A percentile compares a stretch with the other conserved stretches of the same genome.
These are phyloP conservation scores for Megaustenia siamemsis DNA, from an alignment of 2,888 invertebrate species.

Conservation along the genomic window DNA sequence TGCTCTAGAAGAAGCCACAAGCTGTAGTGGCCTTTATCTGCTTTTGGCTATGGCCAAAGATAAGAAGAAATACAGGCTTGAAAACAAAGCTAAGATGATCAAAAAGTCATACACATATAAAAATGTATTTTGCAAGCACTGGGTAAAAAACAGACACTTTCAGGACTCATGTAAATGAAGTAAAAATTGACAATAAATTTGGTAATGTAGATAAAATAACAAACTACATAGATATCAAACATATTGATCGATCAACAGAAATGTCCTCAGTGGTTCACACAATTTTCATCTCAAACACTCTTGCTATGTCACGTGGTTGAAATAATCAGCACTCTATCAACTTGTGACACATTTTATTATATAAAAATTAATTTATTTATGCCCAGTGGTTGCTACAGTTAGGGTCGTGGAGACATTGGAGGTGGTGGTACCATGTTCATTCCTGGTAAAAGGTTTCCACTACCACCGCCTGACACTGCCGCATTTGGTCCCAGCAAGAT, in stretches of 20 bases:
- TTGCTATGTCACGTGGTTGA: not conserved
- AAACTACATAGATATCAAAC: not conserved
- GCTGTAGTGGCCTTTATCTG: too few relatives aligned
- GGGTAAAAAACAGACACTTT: not conserved
- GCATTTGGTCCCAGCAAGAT: constrained; percentile 90
- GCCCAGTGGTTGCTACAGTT: not conserved
- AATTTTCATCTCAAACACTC: too few relatives aligned
- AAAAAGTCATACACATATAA: not conserved
- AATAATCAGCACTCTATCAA: not conserved
- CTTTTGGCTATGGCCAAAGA: too few relatives aligned
- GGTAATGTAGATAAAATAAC: not conserved
- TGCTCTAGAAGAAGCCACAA: too few relatives aligned
- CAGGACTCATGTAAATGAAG: not conserved
- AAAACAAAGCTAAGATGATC: not conserved
- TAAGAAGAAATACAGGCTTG: not conserved
- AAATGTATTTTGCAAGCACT: not conserved
- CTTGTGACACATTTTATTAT: constrained; percentile 7
- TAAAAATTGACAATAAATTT: not conserved
- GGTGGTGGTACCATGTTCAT: constrained; percentile 66
- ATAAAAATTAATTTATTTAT: too few relatives aligned
- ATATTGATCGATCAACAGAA: not conserved
- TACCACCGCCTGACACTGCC: constrained; percentile 80
- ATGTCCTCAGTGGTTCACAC: too few relatives aligned
- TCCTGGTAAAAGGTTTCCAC: constrained; percentile 64
- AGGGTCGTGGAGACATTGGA: constrained; percentile 24